Evolutionary conservation across 2,888 invertebrate species (phyloP).

Genomic region (Hyppa rectilinea): DNA sequence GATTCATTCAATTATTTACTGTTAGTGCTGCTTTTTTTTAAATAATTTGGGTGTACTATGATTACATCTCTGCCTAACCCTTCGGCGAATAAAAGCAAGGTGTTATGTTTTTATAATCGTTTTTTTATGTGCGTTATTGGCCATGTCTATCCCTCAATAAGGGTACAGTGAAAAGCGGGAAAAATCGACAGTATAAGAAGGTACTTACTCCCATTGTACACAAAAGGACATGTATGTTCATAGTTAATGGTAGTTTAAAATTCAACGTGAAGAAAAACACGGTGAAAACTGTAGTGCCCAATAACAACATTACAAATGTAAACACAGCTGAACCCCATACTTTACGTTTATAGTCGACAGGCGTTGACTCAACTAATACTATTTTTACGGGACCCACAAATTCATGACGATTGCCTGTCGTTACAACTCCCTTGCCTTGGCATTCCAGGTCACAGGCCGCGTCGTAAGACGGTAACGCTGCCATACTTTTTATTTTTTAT

Average conservation of each 20-base stretch:
- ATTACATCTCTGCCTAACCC: too few species aligned
- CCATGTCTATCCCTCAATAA: background rate
- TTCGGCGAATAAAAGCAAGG: too few species aligned
- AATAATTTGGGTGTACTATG: too few species aligned
- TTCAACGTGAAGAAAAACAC: conserved; percentile 70
- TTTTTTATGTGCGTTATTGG: too few species aligned
- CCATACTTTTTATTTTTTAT: conserved; percentile 19
- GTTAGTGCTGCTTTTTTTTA: too few species aligned
- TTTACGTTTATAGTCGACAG: conserved; percentile 64
- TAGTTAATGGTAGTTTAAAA: conserved; percentile 60
- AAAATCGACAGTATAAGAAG: background rate
- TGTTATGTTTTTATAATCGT: too few species aligned
- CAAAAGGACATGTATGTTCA: conserved; percentile 73
- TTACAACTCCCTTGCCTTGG: conserved; percentile 24
- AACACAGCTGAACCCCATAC: conserved; percentile 69
- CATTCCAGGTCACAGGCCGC: conserved; percentile 72
- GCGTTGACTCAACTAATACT: conserved; percentile 75
- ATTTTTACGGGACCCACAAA: conserved; percentile 82
- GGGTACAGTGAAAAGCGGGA: background rate
- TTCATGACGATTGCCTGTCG: conserved; percentile 57
- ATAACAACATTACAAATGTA: conserved; percentile 71
- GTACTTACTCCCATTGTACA: conserved; percentile 79
- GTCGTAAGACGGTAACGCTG: background rate
- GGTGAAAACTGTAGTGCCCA: conserved; percentile 70
- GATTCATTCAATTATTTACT: background rate